Conservation (phyloP, 2,888 invertebrate genomes). For the Pycnomerus fuliginosus region DNA sequence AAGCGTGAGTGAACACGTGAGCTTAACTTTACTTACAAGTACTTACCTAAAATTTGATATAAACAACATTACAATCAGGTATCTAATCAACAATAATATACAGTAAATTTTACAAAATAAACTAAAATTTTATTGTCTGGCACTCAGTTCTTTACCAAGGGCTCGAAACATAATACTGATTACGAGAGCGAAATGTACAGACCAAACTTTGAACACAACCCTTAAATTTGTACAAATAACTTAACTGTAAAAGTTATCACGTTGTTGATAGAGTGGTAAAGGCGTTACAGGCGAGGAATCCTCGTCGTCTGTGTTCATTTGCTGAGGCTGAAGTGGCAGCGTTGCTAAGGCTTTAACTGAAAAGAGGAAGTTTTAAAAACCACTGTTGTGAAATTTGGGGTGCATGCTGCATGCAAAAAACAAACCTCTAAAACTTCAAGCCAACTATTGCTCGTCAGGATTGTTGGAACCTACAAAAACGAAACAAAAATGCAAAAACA, state of each 20-base stretch:
- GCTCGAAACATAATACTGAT: constrained; percentile 21
- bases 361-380: constrained; percentile 11
- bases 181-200: constrained; percentile 32
- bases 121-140: constrained; percentile 43
- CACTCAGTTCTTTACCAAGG: constrained; percentile 40
- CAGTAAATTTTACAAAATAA: constrained; percentile 15
- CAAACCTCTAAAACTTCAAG: constrained; percentile 47
- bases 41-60: constrained; percentile 19
- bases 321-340: constrained; percentile 59
- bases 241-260: constrained; percentile 74
- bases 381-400: background rate
- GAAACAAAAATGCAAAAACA: constrained; percentile 28
- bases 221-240: constrained; percentile 44
- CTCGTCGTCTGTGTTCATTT: constrained; percentile 64
- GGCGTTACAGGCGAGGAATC: constrained; percentile 75
- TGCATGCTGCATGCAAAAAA: constrained; percentile 31
- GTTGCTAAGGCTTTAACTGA: constrained; percentile 71
- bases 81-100: constrained; percentile 9
- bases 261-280: constrained; percentile 81
- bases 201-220: constrained; percentile 44
- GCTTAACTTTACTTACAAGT: constrained; percentile 16
- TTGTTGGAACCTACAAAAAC: constrained; percentile 50
- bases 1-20: constrained; percentile 15
- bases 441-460: constrained; percentile 43
- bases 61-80: constrained; percentile 23